Base-by-base conservation (phyloP, 2,888 invertebrate species). In the Adineta ricciae region DNA sequence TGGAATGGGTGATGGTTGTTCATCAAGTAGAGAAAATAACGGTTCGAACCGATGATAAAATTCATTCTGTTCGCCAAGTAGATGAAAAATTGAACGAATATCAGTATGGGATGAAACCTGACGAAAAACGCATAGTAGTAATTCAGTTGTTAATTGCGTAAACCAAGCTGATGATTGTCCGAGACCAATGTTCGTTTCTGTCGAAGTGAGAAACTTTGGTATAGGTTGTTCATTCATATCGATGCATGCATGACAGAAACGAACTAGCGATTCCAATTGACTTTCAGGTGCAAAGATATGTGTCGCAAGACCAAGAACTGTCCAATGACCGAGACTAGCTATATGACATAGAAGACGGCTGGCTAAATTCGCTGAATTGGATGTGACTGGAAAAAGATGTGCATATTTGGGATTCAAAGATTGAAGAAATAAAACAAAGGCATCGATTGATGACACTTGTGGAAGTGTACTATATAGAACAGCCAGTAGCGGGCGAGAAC, bases 361-460 rank as follows among this genome's bases (percentile, higher is more conserved):
- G n/a, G 78, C 78, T 78, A 38, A 73, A 38, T 73, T 36, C 16
- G 36, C 73, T 21, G 24, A 41, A 78, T 38, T 78, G 38, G 78
- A 41, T 78, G 41, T 41, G 3, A 32, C 7, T 32, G 64, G 64
- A 78, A 78, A 78, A 41, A 78, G 78, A 78, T 41, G 78, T 0
- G 78, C 41, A 41, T 78, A 78, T 41, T 78, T 78, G 2, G 41
- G 7, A 78, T 78, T 41, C 14, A 78, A 78, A n/a, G 78, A 78
- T 78, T 78, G 78, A 78, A 78, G 78, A 78, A 78, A 78, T 78
- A 78, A 14, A 41, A 78, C 36, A 36, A 41, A 78, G 19, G 73
- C 21, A 78, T 78, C 73, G 41, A 78, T 78, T 78, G 73, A 41
- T 78, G 36, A 41, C 9, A 78, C 73, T 41, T 41, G 36, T 36